Evolutionary conservation across 2,888 invertebrate species (phyloP).

Genomic region (Hypselothyrea guttata): DNA sequence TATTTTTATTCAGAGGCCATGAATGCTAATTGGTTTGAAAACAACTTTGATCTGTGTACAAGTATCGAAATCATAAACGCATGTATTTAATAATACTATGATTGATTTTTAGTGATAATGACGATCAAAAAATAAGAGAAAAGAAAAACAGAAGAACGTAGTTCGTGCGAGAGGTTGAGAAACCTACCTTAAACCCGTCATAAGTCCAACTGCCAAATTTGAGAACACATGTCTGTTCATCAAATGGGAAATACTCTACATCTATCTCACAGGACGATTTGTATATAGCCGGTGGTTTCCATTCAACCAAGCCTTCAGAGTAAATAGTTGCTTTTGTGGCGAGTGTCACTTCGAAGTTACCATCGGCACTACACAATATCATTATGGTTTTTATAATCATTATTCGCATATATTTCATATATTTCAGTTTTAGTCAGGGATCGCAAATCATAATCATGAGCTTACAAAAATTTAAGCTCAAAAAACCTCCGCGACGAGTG

Average conservation of each 20-base stretch:
- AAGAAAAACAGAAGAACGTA: too few relatives aligned
- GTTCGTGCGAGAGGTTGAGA: slow-evolving; percentile 51
- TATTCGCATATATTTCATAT: slow-evolving; percentile 52
- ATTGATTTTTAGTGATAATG: slow-evolving; percentile 36
- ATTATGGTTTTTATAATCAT: slow-evolving; percentile 56
- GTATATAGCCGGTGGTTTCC: slow-evolving; percentile 99
- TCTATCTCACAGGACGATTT: slow-evolving; percentile 98
- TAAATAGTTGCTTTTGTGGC: slow-evolving; percentile 96
- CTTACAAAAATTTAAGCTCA: too few relatives aligned
- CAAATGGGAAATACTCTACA: slow-evolving; percentile 98
- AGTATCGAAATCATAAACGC: slow-evolving; percentile 23
- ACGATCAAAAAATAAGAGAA: too few relatives aligned
- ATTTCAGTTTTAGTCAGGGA: slow-evolving; percentile 14
- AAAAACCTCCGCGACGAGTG: too few relatives aligned
- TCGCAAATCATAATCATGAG: too few relatives aligned
- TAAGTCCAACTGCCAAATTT: slow-evolving; percentile 99
- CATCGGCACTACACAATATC: slow-evolving; percentile 91
- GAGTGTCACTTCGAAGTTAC: slow-evolving; percentile 97
- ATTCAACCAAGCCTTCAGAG: slow-evolving; percentile 95
- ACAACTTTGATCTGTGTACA: slow-evolving; percentile 20
- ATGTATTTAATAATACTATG: slow-evolving; percentile 11
- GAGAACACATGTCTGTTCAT: slow-evolving; percentile 98
- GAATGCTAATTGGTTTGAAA: too few relatives aligned
- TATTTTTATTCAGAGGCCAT: too few relatives aligned
- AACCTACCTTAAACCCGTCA: slow-evolving; percentile 97